Conservation (phyloP, 2,113 vertebrate species). For the Nycticebus coucang region DNA sequence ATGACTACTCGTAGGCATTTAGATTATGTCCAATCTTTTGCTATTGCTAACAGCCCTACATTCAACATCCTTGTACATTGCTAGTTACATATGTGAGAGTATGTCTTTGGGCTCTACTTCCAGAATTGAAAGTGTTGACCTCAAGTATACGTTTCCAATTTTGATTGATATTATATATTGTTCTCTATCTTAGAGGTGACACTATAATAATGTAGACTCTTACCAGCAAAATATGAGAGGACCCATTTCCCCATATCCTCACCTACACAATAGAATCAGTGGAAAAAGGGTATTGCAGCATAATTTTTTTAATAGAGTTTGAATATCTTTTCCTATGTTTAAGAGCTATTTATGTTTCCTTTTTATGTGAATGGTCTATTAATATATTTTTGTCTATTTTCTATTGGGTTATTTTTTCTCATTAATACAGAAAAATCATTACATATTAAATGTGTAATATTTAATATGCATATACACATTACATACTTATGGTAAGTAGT, state of each 20-base stretch:
- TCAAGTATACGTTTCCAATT: neutral
- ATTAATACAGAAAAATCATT: neutral
- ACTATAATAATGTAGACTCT: neutral
- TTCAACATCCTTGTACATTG: neutral
- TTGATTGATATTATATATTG: neutral
- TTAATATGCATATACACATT: neutral
- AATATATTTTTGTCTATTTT: conserved; percentile 1
- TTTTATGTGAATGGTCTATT: conserved; percentile 3
- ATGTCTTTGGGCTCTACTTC: neutral
- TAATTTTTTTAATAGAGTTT: neutral
- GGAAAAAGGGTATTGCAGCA: neutral
- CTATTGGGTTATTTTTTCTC: neutral
- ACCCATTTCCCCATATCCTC: neutral
- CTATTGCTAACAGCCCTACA: neutral
- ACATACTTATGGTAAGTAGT: neutral
- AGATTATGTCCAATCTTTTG: neutral
- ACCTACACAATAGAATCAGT: neutral
- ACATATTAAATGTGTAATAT: neutral
- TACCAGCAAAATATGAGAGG: neutral
- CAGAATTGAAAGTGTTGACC: neutral
- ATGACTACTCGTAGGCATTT: neutral
- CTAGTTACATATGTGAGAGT: neutral
- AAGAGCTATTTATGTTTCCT: neutral
- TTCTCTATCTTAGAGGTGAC: neutral
- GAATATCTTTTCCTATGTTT: neutral